phyloP scores from a whole-genome alignment of 2,888 invertebrate species.

The Linyphia triangularis region DNA sequence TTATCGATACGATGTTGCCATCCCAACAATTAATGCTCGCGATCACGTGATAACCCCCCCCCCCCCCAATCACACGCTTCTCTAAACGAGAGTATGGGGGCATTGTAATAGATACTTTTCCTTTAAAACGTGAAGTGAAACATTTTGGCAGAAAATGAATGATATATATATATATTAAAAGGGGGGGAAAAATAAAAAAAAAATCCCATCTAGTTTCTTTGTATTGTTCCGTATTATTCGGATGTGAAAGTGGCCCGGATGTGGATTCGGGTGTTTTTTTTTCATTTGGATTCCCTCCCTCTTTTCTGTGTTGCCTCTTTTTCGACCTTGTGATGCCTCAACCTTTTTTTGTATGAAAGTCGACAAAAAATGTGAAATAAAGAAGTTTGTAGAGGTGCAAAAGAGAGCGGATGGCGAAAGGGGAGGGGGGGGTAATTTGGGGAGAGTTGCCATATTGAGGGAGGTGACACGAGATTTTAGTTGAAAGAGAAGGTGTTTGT shows the following conservation, averaged over 20 bases:
- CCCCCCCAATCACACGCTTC: slow-evolving; percentile 8
- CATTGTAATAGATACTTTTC: background rate
- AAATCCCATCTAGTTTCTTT: background rate
- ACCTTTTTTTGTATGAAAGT: background rate
- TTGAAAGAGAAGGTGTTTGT: too few relatives aligned
- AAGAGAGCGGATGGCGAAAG: background rate
- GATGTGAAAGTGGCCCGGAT: slow-evolving; percentile 47
- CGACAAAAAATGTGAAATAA: slow-evolving; percentile 1
- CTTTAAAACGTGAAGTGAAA: background rate
- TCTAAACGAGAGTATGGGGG: background rate
- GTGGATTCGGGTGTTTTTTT: slow-evolving; percentile 10
- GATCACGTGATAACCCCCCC: background rate
- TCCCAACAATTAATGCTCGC: background rate
- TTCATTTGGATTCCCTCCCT: background rate
- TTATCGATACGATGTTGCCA: too few relatives aligned
- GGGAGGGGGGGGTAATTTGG: background rate
- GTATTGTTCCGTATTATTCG: slow-evolving; percentile 47
- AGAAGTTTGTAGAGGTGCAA: background rate
- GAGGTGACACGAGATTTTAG: background rate
- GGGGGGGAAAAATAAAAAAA: background rate
- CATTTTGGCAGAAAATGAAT: background rate
- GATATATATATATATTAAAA: slow-evolving; percentile 41
- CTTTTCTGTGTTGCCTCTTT: background rate
- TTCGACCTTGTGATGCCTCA: slow-evolving; percentile 34
- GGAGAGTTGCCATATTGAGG: slow-evolving; percentile 15